These are phyloP conservation scores for Pogonus chalceus DNA, from an alignment of 1,140 invertebrate genomes.

Conservation along the genomic window DNA sequence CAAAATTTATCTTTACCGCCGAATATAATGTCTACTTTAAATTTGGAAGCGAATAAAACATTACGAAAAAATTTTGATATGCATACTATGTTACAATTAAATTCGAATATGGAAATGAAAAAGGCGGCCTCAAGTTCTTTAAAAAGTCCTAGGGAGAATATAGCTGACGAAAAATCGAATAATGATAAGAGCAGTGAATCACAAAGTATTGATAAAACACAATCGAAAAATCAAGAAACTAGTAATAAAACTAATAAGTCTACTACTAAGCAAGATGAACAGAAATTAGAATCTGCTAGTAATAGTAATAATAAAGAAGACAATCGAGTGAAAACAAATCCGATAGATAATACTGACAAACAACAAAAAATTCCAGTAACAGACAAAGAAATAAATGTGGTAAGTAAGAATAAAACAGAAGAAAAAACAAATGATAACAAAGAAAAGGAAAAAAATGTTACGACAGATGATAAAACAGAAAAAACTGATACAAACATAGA, in stretches of 20 bases:
- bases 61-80: background rate
- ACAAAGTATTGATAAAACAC: background rate
- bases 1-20: conserved; percentile 24
- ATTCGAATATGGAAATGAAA: background rate
- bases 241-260: no score
- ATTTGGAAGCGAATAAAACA: conserved; percentile 18
- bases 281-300: background rate
- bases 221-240: background rate
- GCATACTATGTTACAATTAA: background rate
- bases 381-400: background rate
- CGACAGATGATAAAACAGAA: background rate
- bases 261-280: no score
- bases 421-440: background rate
- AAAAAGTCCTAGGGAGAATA: background rate
- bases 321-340: no score
- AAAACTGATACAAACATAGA: background rate
- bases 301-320: background rate
- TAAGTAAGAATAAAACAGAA: background rate
- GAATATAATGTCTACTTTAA: conserved; percentile 13
- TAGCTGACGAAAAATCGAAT: background rate
- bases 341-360: no score
- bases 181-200: background rate
- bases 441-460: background rate
- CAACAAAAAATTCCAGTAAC: background rate
- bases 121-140: background rate